A percentile compares a stretch with the other conserved stretches of the same genome.
Conservation (phyloP, 1,140 invertebrate genomes). For the Danaus plexippus region DNA sequence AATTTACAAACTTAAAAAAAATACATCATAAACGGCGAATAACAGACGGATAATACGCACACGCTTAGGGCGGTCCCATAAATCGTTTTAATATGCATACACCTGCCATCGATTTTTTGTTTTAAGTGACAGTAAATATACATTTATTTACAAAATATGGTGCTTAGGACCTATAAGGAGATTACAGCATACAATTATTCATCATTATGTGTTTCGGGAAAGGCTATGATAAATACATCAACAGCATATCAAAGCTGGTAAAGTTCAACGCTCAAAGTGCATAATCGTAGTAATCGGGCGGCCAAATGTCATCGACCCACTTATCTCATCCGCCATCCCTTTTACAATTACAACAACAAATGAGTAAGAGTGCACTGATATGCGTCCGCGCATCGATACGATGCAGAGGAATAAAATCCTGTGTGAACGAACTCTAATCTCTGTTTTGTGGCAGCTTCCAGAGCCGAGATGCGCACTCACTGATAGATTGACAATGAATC, state of each 20-base stretch:
- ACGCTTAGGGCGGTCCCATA: too few relatives aligned
- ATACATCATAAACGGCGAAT: too few relatives aligned
- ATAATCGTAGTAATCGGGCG: slow-evolving; percentile 69
- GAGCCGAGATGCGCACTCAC: slow-evolving; percentile 40
- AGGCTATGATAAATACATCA: slow-evolving; percentile 2
- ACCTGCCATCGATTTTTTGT: too few relatives aligned
- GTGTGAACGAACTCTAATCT: slow-evolving; percentile 71
- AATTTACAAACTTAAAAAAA: slow-evolving; percentile 1
- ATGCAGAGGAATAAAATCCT: slow-evolving; percentile 69
- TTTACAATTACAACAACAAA: slow-evolving; percentile 71
- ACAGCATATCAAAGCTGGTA: slow-evolving; percentile 38
- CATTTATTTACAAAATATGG: too few relatives aligned
- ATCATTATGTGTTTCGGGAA: too few relatives aligned
- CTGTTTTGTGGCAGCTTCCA: slow-evolving; percentile 57
- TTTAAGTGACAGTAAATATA: too few relatives aligned
- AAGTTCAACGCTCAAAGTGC: slow-evolving; percentile 70
- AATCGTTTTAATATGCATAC: too few relatives aligned
- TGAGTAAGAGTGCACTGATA: slow-evolving; percentile 69
- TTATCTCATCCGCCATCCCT: slow-evolving; percentile 71
- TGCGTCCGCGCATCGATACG: slow-evolving; percentile 56
- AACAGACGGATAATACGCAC: too few relatives aligned
- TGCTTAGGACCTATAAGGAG: too few relatives aligned
- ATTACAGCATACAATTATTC: too few relatives aligned
- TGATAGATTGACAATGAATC: slow-evolving; percentile 34
- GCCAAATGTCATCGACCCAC: slow-evolving; percentile 68